phyloP scores from a whole-genome alignment of 2,888 invertebrate species.

The Theristus sp. region DNA sequence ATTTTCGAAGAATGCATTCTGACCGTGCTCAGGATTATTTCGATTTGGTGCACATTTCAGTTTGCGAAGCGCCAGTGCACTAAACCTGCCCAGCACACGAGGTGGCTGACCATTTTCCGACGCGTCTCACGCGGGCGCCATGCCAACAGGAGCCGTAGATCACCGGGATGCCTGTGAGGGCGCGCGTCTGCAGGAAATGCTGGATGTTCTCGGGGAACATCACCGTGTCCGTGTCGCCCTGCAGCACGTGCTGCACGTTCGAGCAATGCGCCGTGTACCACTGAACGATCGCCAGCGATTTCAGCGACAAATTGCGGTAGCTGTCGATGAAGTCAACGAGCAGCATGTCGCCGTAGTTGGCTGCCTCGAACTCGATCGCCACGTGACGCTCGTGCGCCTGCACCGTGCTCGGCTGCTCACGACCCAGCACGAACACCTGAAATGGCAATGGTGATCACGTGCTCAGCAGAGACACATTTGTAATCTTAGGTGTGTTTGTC shows the following conservation, averaged over 20 bases:
- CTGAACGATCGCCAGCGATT: background rate
- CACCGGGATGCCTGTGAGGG: background rate
- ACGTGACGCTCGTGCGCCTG: background rate
- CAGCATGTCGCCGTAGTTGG: background rate
- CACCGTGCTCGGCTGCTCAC: background rate
- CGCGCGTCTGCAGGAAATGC: background rate
- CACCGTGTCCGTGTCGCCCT: background rate
- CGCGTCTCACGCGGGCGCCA: background rate
- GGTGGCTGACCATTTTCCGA: background rate
- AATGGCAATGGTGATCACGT: no score
- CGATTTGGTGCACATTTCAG: no score
- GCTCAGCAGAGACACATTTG: background rate
- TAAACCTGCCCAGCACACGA: no score
- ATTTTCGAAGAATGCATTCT: no score
- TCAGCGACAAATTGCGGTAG: background rate
- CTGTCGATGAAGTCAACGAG: background rate
- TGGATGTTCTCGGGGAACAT: background rate
- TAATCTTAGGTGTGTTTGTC: no score
- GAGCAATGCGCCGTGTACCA: background rate
- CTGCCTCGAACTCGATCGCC: background rate
- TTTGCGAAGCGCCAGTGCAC: no score
- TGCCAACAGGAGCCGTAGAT: background rate
- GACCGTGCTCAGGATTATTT: no score
- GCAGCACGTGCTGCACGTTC: background rate
- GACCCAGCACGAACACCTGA: background rate